phyloP scores from a whole-genome alignment of 1,140 invertebrate species.

The Eciton burchellii region DNA sequence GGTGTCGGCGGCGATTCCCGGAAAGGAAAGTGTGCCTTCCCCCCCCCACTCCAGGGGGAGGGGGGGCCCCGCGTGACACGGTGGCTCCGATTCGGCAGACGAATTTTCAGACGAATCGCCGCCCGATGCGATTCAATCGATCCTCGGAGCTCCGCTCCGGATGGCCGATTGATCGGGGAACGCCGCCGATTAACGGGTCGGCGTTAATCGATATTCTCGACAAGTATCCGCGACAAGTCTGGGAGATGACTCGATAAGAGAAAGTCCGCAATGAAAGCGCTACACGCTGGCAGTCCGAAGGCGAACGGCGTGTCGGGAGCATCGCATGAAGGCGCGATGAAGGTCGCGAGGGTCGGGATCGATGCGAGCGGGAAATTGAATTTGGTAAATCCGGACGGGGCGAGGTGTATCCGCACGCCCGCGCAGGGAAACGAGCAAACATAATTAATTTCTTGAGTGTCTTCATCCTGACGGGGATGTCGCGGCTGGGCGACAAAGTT shows the following conservation, averaged over 20 bases:
- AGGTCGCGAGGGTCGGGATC: constrained; percentile 31
- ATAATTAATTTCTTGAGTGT: constrained; percentile 62
- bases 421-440: constrained; percentile 24
- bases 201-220: not conserved
- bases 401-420: constrained; percentile 1
- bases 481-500: constrained; percentile 54
- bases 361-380: constrained; percentile 45
- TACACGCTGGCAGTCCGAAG: not conserved
- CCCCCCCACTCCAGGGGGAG: no score
- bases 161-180: not conserved
- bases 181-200: no score
- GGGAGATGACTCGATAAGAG: not conserved
- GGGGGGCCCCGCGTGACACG: no score
- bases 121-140: not conserved
- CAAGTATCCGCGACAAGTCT: not conserved
- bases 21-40: not conserved
- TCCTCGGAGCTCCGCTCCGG: not conserved
- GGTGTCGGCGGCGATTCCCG: not conserved
- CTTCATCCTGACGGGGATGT: constrained; percentile 51
- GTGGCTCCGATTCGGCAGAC: not conserved
- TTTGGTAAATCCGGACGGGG: constrained; percentile 39
- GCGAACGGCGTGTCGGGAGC: not conserved
- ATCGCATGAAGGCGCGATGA: constrained; percentile 25
- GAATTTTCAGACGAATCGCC: not conserved
- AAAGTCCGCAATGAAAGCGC: not conserved